Evolutionary conservation across 2,113 vertebrate genomes (phyloP), one percentile per base, ranked within the genome.

Genomic region (Callospermophilus lateralis): DNA sequence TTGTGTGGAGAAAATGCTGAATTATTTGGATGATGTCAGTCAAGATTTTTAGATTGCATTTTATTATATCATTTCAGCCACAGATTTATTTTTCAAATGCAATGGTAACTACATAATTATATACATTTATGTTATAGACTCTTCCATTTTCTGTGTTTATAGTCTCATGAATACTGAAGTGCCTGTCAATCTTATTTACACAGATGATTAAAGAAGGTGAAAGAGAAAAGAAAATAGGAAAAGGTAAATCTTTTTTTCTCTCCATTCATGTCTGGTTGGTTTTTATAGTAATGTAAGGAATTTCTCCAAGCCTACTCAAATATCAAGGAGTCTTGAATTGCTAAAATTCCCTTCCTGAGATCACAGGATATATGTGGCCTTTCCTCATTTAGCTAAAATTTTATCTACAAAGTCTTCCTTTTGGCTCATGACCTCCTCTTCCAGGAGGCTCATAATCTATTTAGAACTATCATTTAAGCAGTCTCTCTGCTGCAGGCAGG

Each of bases 361-460:
- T 95, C 83, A 95, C 39, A 97, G 67, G 78, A 95, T 85, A 78
- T 87, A 80, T 7, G 65, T 88, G 93, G n/a, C 53, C 77, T 94
- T 16, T 93, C 42, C 76, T 95, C 73, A 94, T 94, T 96, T 91
- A 96, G 85, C 63, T 89, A 94, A 95, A 93, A 96, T 85, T 67
- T 77, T 63, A 90, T 88, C 94, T 94, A 89, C 91, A 94, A 95
- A 95, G 93, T 79, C 91, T 93, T 94, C n/a, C 63, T 95, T 86
- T 96, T 55, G 90, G 78, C 78, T 86, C 61, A 34, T 97, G 95
- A 94, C 83, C 96, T 96, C 51, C 45, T 95, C 74, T 48, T 92
- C 45, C 65, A 87, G 19, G 53, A 58, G 77, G 63, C 78, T 74
- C 77, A 91, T 15, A 55, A 42, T 91, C 79, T 93, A 65, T 93